These are phyloP conservation scores for Epistrophella euchroma DNA, from an alignment of 2,888 invertebrate genomes.

Conservation along the genomic window DNA sequence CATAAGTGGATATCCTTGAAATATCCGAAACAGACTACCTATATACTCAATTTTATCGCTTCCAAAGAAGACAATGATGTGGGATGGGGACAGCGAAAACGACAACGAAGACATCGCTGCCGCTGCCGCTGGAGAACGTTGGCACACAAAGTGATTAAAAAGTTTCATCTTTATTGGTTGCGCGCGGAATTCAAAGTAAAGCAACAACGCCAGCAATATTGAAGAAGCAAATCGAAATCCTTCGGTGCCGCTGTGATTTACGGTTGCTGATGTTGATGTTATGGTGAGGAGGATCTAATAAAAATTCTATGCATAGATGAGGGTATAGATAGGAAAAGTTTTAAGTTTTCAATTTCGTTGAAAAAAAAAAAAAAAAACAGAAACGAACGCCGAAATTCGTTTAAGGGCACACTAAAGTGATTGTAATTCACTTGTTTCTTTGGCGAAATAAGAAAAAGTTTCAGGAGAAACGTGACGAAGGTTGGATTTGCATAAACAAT, in stretches of 20 bases:
- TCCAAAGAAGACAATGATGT: slow-evolving; percentile 23
- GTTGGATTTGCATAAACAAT: slow-evolving; percentile 60
- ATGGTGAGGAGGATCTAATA: slow-evolving; percentile 51
- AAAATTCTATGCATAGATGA: slow-evolving; percentile 72
- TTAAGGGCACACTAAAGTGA: slow-evolving; percentile 50
- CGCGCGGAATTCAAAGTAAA: slow-evolving; percentile 56
- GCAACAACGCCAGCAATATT: slow-evolving; percentile 17
- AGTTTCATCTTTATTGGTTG: slow-evolving; percentile 71
- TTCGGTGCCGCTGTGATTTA: slow-evolving; percentile 72
- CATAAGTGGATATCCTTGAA: slow-evolving; percentile 75
- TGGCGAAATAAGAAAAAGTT: slow-evolving; percentile 37
- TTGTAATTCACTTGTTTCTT: slow-evolving; percentile 39
- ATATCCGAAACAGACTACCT: slow-evolving; percentile 71
- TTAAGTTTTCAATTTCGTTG: slow-evolving; percentile 72
- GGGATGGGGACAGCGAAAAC: neutral
- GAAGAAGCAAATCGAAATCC: slow-evolving; percentile 51
- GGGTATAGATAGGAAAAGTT: slow-evolving; percentile 70
- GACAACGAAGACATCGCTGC: neutral
- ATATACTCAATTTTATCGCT: slow-evolving; percentile 64
- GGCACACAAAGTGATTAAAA: slow-evolving; percentile 74
- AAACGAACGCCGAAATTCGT: slow-evolving; percentile 50
- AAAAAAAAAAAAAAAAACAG: slow-evolving; percentile 3
- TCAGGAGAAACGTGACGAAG: slow-evolving; percentile 58
- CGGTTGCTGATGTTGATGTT: slow-evolving; percentile 7
- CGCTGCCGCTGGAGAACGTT: slow-evolving; percentile 46